Evolutionary conservation across 2,797 vertebrate genomes (phyloP), one percentile per base, ranked within the genome.

Genomic region (Sebastes oblongus): DNA sequence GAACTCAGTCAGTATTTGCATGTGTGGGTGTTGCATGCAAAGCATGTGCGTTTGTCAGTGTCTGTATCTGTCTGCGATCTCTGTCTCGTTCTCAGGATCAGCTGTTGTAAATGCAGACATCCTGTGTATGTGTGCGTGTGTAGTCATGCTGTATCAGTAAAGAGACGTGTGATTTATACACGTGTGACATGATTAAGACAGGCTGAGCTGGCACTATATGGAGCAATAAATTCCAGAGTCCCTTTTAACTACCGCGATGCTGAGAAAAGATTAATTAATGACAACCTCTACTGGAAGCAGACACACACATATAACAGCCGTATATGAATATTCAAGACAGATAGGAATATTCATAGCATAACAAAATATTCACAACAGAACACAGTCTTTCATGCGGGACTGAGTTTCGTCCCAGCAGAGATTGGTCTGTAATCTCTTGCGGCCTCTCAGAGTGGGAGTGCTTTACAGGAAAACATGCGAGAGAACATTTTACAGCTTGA

Each of bases 201-300:
- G 58, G 34, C 56, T 80, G 82, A 78, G 68, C 14, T 80, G 56
- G 77, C 52, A 75, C 22, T 46, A 56, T 50, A 20, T 8, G 22
- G 29, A 46, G 82, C 68, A 72, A 67, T 87, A 84, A 75, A 84
- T 87, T 86, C 72, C 81, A 73, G 29, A 70, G 39, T 70, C 62
- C 42, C 64, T 56, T 80, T 72, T 56, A 81, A 78, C 68, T 50
- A 25, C 58, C 4, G 8, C 3, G 9, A 20, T 58, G 30, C 29
- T 25, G 32, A 46, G 24, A 75, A 67, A 22, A 70, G 46, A 79
- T 82, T 56, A 52, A 79, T 70, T 67, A 84, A 72, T 65, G 62
- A 82, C 72, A 61, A 62, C 27, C 29, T 54, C 20, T 54, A 10
- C 50, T 71, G 76, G 65, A 25, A 70, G 16, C 58, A 54, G 13